phyloP scores from a whole-genome alignment of 2,797 vertebrate genomes.

The Eremophila alpestris region DNA sequence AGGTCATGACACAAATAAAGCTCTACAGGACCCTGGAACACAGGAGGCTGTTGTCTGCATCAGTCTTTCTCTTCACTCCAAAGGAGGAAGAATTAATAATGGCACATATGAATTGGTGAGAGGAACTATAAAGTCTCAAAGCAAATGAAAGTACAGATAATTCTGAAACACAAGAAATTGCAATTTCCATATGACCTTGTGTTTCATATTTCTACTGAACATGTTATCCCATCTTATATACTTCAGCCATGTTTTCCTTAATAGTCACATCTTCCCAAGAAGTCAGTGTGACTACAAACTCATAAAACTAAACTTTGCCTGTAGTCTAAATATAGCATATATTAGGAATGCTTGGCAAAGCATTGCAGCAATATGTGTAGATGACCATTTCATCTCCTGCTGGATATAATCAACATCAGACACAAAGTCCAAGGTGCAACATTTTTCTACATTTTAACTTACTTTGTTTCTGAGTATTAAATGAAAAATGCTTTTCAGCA shows the following conservation, averaged over 20 bases:
- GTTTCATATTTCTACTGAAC: background rate
- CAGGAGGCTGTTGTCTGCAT: background rate
- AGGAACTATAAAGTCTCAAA: background rate
- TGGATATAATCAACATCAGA: background rate
- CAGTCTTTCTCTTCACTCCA: background rate
- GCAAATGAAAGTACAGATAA: background rate
- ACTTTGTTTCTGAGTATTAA: background rate
- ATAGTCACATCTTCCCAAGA: background rate
- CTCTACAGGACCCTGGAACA: background rate
- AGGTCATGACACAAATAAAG: background rate
- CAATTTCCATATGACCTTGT: background rate
- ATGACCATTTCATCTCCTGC: background rate
- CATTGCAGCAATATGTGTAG: background rate
- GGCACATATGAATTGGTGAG: background rate
- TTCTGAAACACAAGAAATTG: background rate
- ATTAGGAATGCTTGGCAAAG: background rate
- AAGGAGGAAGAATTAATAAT: background rate
- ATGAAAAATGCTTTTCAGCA: background rate
- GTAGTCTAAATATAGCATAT: background rate
- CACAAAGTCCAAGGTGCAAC: background rate
- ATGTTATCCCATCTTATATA: background rate
- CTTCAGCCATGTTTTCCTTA: background rate
- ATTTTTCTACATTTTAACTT: background rate
- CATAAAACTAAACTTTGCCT: background rate
- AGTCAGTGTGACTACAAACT: background rate